These are phyloP conservation scores for Heliconius charithonia DNA, from an alignment of 2,888 invertebrate species.

Conservation along the genomic window DNA sequence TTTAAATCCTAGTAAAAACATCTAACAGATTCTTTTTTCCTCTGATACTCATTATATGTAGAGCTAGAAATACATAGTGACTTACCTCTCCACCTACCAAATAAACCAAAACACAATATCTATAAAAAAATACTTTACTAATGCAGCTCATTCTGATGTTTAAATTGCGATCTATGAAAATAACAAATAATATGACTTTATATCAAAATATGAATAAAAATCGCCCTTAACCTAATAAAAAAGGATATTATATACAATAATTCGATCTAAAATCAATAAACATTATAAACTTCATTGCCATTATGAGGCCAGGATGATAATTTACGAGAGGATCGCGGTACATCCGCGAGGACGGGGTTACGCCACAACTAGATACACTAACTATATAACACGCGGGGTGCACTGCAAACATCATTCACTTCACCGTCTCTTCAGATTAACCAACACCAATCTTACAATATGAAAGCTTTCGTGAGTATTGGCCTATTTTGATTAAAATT, in stretches of 20 bases:
- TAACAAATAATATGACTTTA: not conserved
- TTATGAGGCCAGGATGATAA: constrained; percentile 25
- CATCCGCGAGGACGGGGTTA: constrained; percentile 31
- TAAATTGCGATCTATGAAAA: not conserved
- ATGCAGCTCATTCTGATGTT: not conserved
- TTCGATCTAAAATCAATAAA: constrained; percentile 14
- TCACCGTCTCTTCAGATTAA: constrained; percentile 24
- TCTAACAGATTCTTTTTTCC: too few species aligned
- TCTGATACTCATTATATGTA: too few species aligned
- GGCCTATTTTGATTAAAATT: not conserved
- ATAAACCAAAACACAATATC: not conserved
- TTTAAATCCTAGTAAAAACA: too few species aligned
- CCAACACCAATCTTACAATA: constrained; percentile 35
- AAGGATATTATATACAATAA: not conserved
- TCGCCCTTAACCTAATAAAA: constrained; percentile 9
- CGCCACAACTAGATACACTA: not conserved
- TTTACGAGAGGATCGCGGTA: constrained; percentile 24
- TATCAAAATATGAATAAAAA: not conserved
- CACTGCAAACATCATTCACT: constrained; percentile 17
- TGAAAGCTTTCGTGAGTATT: constrained; percentile 52
- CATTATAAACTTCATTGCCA: constrained; percentile 14
- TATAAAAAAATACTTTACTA: not conserved
- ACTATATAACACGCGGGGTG: constrained; percentile 34
- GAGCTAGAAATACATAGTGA: not conserved
- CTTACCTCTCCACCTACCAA: not conserved